A percentile compares a stretch with the other conserved stretches of the same genome.
Evolutionary conservation across 2,113 vertebrate species (phyloP).

Genomic region (Nematolebias whitei): DNA sequence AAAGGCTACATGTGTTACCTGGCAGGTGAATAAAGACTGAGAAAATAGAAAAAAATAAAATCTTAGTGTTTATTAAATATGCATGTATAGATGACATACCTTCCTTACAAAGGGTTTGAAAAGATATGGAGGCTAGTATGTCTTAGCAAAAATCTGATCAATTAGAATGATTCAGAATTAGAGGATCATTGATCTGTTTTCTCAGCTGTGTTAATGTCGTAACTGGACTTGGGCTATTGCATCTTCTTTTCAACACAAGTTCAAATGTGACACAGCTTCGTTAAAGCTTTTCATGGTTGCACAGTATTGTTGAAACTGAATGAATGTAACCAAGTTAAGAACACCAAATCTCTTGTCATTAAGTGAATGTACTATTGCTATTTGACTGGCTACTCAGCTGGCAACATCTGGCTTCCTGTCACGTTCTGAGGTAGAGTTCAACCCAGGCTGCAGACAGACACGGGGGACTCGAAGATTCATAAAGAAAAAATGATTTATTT

Average conservation of each 20-base stretch:
- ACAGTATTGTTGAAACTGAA: neutral
- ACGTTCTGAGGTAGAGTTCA: too few relatives aligned
- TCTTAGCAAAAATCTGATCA: too few relatives aligned
- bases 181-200: too few relatives aligned
- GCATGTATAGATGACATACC: too few relatives aligned
- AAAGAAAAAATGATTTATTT: too few relatives aligned
- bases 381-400: neutral
- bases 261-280: neutral
- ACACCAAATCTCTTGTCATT: neutral
- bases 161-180: too few relatives aligned
- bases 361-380: neutral
- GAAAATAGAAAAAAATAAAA: neutral
- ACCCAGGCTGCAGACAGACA: too few relatives aligned
- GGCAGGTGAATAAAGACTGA: constrained; percentile 29
- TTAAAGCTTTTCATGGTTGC: neutral
- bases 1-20: constrained; percentile 34
- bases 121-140: too few relatives aligned
- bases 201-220: too few relatives aligned
- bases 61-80: neutral
- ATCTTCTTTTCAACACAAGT: neutral
- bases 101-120: too few relatives aligned
- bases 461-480: too few relatives aligned
- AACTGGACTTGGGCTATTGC: neutral
- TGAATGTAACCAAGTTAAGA: neutral
- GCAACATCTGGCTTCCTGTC: constrained; percentile 1